Evolutionary conservation across 2,888 invertebrate genomes (phyloP).

Genomic region (Lasioglossum figueresi): DNA sequence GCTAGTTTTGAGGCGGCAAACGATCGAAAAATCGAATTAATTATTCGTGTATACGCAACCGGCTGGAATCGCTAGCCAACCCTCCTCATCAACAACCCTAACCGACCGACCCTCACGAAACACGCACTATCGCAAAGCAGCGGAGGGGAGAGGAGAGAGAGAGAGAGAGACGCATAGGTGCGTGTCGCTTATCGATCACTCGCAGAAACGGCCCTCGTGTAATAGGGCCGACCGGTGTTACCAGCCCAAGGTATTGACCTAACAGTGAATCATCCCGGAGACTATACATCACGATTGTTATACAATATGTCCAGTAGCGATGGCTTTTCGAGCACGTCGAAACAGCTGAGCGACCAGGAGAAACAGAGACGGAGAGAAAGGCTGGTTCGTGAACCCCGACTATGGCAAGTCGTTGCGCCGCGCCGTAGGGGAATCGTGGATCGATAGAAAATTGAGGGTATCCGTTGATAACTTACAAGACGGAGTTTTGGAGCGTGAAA

Average conservation of each 20-base stretch:
- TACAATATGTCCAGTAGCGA: conserved; percentile 51
- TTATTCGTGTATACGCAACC: conserved; percentile 61
- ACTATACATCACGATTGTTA: conserved; percentile 59
- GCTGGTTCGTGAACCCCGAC: not conserved
- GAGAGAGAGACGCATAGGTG: conserved; percentile 32
- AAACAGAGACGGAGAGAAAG: not conserved
- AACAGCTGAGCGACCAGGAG: conserved; percentile 37
- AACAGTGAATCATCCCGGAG: conserved; percentile 76
- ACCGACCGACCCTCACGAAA: conserved; percentile 54
- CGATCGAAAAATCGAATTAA: conserved; percentile 66
- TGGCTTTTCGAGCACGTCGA: conserved; percentile 30
- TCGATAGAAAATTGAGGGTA: conserved; percentile 26
- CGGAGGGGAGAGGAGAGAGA: not conserved
- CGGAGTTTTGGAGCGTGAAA: conserved; percentile 14
- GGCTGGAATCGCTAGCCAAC: conserved; percentile 47
- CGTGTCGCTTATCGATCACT: conserved; percentile 74
- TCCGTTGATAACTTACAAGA: conserved; percentile 14
- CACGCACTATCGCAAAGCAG: conserved; percentile 29
- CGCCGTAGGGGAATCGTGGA: conserved; percentile 34
- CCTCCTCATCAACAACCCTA: conserved; percentile 60
- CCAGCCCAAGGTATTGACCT: conserved; percentile 73
- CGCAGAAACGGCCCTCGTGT: conserved; percentile 67
- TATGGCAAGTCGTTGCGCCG: not conserved
- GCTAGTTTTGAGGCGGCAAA: conserved; percentile 32
- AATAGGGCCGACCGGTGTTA: conserved; percentile 64